Conservation (phyloP, 2,113 vertebrate genomes). For the Poeciliopsis occidentalis region DNA sequence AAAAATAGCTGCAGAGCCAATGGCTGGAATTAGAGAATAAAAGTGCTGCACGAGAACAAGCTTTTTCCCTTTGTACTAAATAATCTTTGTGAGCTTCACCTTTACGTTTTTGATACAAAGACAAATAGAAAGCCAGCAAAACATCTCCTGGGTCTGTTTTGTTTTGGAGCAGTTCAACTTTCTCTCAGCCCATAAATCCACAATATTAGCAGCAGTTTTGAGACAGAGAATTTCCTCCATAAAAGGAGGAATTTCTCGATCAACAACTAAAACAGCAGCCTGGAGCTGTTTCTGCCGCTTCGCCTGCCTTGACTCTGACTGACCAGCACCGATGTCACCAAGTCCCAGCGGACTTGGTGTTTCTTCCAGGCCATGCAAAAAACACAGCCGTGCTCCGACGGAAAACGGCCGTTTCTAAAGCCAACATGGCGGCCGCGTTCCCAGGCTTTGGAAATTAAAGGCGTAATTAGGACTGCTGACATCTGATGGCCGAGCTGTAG, state of each 20-base stretch:
- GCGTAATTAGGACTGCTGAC: conserved; percentile 48
- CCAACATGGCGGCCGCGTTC: conserved; percentile 70
- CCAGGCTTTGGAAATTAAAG: conserved; percentile 61
- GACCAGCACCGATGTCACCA: conserved; percentile 30
- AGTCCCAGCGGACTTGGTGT: conserved; percentile 41
- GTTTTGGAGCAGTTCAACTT: not conserved
- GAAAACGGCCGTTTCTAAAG: conserved; percentile 65
- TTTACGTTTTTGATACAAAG: too few species aligned
- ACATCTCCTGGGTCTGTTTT: not conserved
- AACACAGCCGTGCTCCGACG: conserved; percentile 58
- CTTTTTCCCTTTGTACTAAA: too few species aligned
- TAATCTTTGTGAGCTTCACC: too few species aligned
- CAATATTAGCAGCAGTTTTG: not conserved
- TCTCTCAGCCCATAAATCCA: not conserved
- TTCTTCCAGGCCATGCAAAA: conserved; percentile 55
- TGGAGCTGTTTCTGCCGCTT: conserved; percentile 13
- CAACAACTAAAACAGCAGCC: conserved; percentile 12
- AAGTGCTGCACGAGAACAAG: too few species aligned
- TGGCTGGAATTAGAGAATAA: too few species aligned
- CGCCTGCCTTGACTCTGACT: conserved; percentile 3
- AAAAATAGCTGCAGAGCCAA: too few species aligned
- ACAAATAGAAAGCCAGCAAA: too few species aligned
- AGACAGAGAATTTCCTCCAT: not conserved
- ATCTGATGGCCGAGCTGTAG: conserved; percentile 18
- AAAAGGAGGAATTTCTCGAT: too few species aligned